Evolutionary conservation across 2,888 invertebrate genomes (phyloP).

Genomic region (Gari tellinella): DNA sequence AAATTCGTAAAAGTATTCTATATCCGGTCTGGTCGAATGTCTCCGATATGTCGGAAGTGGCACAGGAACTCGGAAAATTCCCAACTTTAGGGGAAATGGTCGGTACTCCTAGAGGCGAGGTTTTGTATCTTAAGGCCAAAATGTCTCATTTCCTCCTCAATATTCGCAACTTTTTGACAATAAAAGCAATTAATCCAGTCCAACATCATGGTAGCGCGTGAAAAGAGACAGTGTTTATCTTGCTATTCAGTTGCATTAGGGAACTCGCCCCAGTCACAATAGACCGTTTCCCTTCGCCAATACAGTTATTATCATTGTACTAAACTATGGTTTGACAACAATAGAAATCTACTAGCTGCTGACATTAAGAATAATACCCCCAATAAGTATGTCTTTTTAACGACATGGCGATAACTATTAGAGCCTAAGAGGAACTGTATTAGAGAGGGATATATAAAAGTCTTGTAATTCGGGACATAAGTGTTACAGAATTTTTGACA

Average conservation of each 20-base stretch:
- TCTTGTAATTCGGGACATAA: no score
- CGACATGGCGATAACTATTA: constrained; percentile 1
- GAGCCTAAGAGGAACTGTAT: no score
- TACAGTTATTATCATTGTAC: background rate
- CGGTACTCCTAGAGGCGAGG: no score
- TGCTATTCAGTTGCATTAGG: constrained; percentile 35
- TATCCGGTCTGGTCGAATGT: no score
- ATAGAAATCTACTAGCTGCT: background rate
- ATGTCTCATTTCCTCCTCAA: constrained; percentile 10
- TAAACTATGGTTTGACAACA: constrained; percentile 1
- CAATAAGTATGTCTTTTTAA: background rate
- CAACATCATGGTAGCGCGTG: constrained; percentile 24
- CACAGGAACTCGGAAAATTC: no score
- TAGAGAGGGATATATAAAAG: no score
- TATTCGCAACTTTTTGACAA: constrained; percentile 18
- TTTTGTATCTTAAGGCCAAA: constrained; percentile 3
- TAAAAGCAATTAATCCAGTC: constrained; percentile 32
- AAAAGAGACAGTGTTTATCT: constrained; percentile 37
- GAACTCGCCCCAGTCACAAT: background rate
- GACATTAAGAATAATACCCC: background rate
- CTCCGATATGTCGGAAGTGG: no score
- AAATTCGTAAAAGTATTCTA: no score
- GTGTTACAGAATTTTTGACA: no score
- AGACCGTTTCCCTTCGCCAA: constrained; percentile 8
- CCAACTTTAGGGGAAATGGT: no score